Evolutionary conservation across 2,888 invertebrate species (phyloP).

Genomic region (Cantharis flavilabris): DNA sequence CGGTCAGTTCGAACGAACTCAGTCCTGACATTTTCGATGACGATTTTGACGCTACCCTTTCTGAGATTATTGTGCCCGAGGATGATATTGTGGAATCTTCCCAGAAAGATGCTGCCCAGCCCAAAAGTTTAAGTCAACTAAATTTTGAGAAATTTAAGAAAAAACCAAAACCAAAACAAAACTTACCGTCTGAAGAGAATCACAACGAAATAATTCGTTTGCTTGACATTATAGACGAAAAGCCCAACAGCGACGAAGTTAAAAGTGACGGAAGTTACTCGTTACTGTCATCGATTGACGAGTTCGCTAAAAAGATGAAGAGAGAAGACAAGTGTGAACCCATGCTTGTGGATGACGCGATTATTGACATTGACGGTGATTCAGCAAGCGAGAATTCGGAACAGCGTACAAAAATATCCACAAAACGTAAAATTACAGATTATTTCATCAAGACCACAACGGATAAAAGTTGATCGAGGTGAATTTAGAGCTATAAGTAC

Average conservation of each 20-base stretch:
- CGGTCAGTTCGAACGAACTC: neutral
- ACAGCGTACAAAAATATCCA: neutral
- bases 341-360: conserved; percentile 26
- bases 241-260: conserved; percentile 5
- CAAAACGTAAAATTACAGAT: conserved; percentile 41
- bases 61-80: neutral
- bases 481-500: neutral
- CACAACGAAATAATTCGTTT: conserved; percentile 37
- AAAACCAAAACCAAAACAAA: neutral
- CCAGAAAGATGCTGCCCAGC: conserved; percentile 4
- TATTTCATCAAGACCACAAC: conserved; percentile 36
- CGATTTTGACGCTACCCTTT: neutral
- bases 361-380: neutral
- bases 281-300: conserved; percentile 36
- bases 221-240: conserved; percentile 44
- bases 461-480: conserved; percentile 20
- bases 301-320: conserved; percentile 21
- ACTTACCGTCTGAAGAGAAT: conserved; percentile 19
- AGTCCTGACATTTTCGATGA: neutral
- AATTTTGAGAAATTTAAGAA: neutral
- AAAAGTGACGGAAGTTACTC: conserved; percentile 3
- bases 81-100: conserved; percentile 22
- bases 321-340: neutral
- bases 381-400: neutral
- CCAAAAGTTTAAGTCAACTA: neutral